Conservation (phyloP, 2,797 vertebrate genomes). For the Morelia viridis region DNA sequence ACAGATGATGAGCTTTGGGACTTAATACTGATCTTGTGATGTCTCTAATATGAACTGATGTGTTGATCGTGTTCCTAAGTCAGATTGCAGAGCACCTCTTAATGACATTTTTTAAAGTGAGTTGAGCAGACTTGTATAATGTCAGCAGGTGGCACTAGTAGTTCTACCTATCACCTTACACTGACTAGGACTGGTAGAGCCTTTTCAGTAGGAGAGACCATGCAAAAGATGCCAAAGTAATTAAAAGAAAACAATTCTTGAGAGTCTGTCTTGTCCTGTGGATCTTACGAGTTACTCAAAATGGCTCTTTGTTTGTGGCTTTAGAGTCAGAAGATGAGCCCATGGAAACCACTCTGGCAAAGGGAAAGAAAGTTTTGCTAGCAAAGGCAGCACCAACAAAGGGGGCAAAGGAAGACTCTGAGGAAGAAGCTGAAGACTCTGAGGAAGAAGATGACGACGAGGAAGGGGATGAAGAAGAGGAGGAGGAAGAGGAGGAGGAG, state of each 20-base stretch:
- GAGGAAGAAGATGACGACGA: slow-evolving; percentile 89
- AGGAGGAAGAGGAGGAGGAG: slow-evolving; percentile 65
- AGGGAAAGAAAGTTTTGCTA: slow-evolving; percentile 83
- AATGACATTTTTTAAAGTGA: too few species aligned
- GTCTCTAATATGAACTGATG: slow-evolving; percentile 1
- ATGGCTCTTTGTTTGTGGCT: slow-evolving; percentile 54
- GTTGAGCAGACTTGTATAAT: too few species aligned
- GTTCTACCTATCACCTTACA: background rate
- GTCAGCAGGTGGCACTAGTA: too few species aligned
- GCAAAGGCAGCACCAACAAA: slow-evolving; percentile 83
- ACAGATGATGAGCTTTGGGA: slow-evolving; percentile 63
- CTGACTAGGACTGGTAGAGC: background rate
- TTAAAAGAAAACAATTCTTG: background rate
- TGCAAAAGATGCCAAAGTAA: background rate
- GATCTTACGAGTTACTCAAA: background rate
- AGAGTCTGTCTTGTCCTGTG: background rate
- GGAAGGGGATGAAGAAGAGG: slow-evolving; percentile 81
- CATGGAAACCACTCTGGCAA: slow-evolving; percentile 85
- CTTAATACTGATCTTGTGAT: slow-evolving; percentile 76
- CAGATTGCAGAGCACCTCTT: background rate
- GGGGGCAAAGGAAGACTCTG: slow-evolving; percentile 81
- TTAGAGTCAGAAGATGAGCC: slow-evolving; percentile 87
- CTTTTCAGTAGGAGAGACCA: background rate
- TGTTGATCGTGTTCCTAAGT: background rate
- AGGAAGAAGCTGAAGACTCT: slow-evolving; percentile 85